Percentiles rank a stretch among this genome's conserved stretches.
phyloP scores from a whole-genome alignment of 2,888 invertebrate genomes.

The Hofmannophila pseudospretella region DNA sequence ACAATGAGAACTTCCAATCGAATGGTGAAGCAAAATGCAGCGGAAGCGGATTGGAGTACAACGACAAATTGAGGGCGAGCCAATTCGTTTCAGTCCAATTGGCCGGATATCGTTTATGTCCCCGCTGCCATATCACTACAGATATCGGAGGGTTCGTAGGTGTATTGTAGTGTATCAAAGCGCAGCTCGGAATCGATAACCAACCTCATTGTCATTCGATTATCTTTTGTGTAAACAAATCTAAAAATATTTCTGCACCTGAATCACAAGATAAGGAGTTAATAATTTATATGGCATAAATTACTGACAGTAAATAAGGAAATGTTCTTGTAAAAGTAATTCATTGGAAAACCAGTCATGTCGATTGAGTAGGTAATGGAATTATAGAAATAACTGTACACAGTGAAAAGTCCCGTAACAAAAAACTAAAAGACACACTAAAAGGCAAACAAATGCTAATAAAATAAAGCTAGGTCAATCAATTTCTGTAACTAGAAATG shows the following conservation, averaged over 20 bases:
- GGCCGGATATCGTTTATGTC: conserved; percentile 70
- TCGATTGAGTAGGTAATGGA: background rate
- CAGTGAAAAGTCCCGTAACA: too few species aligned
- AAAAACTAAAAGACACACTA: too few species aligned
- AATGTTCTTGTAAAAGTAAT: background rate
- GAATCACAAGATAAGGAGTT: too few species aligned
- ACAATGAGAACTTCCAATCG: conserved; percentile 37
- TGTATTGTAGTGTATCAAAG: conserved; percentile 51
- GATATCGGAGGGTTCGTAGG: conserved; percentile 26
- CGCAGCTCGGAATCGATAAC: conserved; percentile 14
- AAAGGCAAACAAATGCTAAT: too few species aligned
- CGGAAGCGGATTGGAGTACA: conserved; percentile 58
- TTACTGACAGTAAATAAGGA: background rate
- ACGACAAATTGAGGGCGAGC: conserved; percentile 70
- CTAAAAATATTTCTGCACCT: background rate
- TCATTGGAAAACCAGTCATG: background rate
- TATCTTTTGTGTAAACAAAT: conserved; percentile 1
- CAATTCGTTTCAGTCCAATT: conserved; percentile 77
- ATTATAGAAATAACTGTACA: too few species aligned
- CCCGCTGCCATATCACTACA: conserved; percentile 52
- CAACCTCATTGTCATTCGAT: background rate
- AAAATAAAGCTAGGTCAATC: too few species aligned
- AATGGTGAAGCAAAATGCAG: conserved; percentile 62
- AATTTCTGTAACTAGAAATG: too few species aligned
- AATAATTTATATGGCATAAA: background rate